Percentiles rank a stretch among this genome's conserved stretches.
These are phyloP conservation scores for Papilio helenus DNA, from an alignment of 1,140 invertebrate species.

Conservation along the genomic window DNA sequence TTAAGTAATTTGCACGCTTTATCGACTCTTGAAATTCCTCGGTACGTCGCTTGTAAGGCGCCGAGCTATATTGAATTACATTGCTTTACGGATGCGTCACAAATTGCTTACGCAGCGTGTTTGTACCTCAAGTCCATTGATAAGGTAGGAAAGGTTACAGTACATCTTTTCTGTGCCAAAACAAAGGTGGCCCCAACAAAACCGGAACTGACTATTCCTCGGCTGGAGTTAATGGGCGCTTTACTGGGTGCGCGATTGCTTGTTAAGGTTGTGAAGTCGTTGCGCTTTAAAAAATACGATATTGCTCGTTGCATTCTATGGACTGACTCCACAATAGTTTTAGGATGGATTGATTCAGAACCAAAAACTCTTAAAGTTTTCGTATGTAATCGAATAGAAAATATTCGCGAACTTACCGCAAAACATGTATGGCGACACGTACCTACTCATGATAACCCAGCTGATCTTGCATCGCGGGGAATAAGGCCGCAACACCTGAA, in stretches of 20 bases:
- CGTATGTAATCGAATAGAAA: conserved; percentile 27
- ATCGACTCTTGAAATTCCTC: neutral
- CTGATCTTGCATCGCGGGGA: conserved; percentile 1
- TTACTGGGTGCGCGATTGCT: conserved; percentile 16
- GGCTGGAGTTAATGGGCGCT: conserved; percentile 5
- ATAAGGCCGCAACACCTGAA: neutral
- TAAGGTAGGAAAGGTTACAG: neutral
- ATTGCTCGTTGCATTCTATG: conserved; percentile 3
- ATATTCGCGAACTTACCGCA: neutral
- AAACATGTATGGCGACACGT: conserved; percentile 24
- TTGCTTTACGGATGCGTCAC: conserved; percentile 10
- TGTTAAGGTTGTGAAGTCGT: neutral
- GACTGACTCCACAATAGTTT: conserved; percentile 41
- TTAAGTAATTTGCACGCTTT: neutral
- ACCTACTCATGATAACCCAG: conserved; percentile 32
- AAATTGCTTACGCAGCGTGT: conserved; percentile 3
- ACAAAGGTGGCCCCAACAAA: conserved; percentile 12
- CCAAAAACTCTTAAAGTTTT: conserved; percentile 36
- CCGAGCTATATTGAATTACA: neutral
- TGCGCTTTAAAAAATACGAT: neutral
- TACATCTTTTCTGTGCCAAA: conserved; percentile 29
- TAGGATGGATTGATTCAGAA: conserved; percentile 37
- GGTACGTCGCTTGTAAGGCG: neutral
- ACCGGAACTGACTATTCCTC: conserved; percentile 2
- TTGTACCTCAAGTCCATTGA: conserved; percentile 6